Evolutionary conservation across 1,140 invertebrate species (phyloP), one percentile per base, ranked within the genome.

Genomic region (Rhopalosiphum padi): DNA sequence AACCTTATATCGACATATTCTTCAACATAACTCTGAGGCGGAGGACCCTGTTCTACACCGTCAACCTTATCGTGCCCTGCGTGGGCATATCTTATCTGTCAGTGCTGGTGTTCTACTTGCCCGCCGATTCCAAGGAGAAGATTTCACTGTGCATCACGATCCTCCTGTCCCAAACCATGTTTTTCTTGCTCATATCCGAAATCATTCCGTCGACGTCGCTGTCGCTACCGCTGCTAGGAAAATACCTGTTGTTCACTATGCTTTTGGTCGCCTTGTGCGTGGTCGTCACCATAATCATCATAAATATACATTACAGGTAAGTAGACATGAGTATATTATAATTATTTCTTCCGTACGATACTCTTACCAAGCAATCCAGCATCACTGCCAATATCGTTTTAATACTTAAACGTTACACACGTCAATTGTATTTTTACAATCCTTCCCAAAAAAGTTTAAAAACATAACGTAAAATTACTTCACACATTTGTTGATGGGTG

Each of bases 161-260:
- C 94, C 96, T 99, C 1, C 97, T 99, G 35, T 99, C 99, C 1
- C 98, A 99, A 95, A 99, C 99, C 25, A 99, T 99, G 97, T 99
- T 99, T 96, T 99, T 99, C 96, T 96, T 99, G 94, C 97, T 99
- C 15, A 98, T 99, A 94, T 99, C 98, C 0, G 98, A 99, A 96
- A 99, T 99, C 94, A 99, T 99, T 95, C 99, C 99, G 1, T 99
- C 99, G 0, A 99, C 99, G 1, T 99, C 99, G 8, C 96, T 99
- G 83, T 99, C 99, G 0, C 96, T 99, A 53, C 99, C 99, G 15
- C 96, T 99, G 8, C 96, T 99, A 30, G 99, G 99, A 51, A 99
- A 99, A 95, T 99, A 99, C 95, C 96, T 99, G 1, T 96, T 99
- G 1, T 99, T 99, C 95, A 99, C 99, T 4, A 99, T 99, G 99